Evolutionary conservation across 2,888 invertebrate species (phyloP).

Genomic region (Nomada fabriciana): DNA sequence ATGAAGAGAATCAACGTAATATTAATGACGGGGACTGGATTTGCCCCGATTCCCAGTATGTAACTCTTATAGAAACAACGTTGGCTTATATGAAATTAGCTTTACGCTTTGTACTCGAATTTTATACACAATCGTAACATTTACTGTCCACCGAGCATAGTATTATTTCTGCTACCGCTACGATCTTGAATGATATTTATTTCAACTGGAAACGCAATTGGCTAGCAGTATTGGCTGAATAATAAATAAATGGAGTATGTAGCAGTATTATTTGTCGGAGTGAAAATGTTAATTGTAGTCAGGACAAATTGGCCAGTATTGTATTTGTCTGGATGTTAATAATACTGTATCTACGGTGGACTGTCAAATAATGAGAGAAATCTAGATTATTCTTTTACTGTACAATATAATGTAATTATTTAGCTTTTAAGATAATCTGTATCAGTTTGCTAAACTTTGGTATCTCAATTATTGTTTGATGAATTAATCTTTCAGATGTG

Average conservation of each 20-base stretch:
- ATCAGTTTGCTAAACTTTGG: background rate
- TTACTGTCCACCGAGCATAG: background rate
- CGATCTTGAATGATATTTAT: background rate
- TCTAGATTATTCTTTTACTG: background rate
- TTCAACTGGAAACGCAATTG: background rate
- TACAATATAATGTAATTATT: too few relatives aligned
- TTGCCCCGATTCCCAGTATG: slow-evolving; percentile 82
- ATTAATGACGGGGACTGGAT: slow-evolving; percentile 83
- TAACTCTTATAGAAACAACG: slow-evolving; percentile 44
- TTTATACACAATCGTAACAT: background rate
- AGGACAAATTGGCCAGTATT: too few relatives aligned
- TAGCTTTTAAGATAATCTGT: background rate
- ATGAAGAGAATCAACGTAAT: slow-evolving; percentile 79
- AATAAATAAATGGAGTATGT: background rate
- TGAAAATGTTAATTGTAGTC: background rate
- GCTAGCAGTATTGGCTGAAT: background rate
- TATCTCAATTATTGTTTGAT: slow-evolving; percentile 3
- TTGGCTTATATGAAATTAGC: slow-evolving; percentile 1
- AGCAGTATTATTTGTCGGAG: background rate
- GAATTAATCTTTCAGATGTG: slow-evolving; percentile 87
- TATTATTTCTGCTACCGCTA: background rate
- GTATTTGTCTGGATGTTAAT: too few relatives aligned
- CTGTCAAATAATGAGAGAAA: background rate
- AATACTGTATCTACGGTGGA: background rate
- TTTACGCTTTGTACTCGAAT: slow-evolving; percentile 5